Percentiles rank a stretch among this genome's conserved stretches.
phyloP scores from a whole-genome alignment of 2,797 vertebrate genomes.

The Takifugu rubripes region DNA sequence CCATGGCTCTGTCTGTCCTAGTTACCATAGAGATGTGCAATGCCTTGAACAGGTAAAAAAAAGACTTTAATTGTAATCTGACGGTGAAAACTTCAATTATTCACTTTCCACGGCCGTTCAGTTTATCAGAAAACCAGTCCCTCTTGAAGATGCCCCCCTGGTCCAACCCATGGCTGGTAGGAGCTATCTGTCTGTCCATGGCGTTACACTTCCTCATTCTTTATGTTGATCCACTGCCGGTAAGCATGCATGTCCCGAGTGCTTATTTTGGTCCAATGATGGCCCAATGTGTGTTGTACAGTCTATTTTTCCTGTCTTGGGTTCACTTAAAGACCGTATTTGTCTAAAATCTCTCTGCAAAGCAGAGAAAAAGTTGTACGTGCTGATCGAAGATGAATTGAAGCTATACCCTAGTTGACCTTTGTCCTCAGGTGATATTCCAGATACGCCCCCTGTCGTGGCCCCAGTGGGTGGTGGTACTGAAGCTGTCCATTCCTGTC shows the following conservation, averaged over 20 bases:
- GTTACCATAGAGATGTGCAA: conserved; percentile 85
- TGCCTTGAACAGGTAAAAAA: conserved; percentile 77
- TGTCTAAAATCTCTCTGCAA: too few species aligned
- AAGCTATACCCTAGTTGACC: too few species aligned
- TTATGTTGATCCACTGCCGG: conserved; percentile 79
- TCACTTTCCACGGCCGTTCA: conserved; percentile 24
- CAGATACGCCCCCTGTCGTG: conserved; percentile 79
- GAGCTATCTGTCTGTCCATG: conserved; percentile 81
- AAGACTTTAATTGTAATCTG: not conserved
- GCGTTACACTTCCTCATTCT: conserved; percentile 80
- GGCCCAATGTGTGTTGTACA: not conserved
- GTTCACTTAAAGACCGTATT: too few species aligned
- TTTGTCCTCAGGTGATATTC: conserved; percentile 68
- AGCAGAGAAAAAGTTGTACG: too few species aligned
- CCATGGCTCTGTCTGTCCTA: conserved; percentile 80
- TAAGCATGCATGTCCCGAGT: conserved; percentile 41
- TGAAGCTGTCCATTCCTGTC: conserved; percentile 82
- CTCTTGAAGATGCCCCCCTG: conserved; percentile 81
- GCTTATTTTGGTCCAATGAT: not conserved
- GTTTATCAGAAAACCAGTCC: conserved; percentile 81
- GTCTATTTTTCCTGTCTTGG: too few species aligned
- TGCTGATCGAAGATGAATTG: not conserved
- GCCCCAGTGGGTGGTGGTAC: conserved; percentile 79
- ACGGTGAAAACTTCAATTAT: not conserved
- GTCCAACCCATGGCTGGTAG: conserved; percentile 80